Percentiles rank a stretch among this genome's conserved stretches.
Conservation (phyloP, 2,113 vertebrate genomes). For the Ibidorhyncha struthersii region DNA sequence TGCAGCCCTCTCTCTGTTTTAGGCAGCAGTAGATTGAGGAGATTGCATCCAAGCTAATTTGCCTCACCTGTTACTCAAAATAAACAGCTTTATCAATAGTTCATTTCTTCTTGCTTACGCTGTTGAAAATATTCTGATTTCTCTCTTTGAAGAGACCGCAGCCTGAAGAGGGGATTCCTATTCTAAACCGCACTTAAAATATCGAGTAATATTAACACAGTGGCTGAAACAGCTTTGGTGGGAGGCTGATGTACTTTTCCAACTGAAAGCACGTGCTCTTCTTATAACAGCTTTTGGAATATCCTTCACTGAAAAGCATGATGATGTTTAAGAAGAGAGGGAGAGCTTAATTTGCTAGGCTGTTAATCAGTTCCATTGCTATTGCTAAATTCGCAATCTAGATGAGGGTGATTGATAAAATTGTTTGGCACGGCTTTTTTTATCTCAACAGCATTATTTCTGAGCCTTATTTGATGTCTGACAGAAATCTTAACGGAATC, state of each 20-base stretch:
- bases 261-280: background rate
- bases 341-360: background rate
- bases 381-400: background rate
- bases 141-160: background rate
- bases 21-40: background rate
- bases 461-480: background rate
- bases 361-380: background rate
- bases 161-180: background rate
- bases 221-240: background rate
- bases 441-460: background rate
- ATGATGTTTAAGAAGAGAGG: background rate
- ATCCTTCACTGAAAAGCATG: background rate
- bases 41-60: background rate
- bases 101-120: background rate
- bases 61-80: background rate
- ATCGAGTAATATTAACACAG: background rate
- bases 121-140: background rate
- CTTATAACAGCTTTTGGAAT: background rate
- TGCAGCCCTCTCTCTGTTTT: background rate
- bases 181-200: background rate
- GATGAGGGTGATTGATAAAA: background rate
- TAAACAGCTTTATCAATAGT: conserved; percentile 1
- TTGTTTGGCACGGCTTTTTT: background rate
- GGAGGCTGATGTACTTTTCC: background rate
- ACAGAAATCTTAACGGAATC: background rate